phyloP scores from a whole-genome alignment of 2,797 vertebrate genomes.

The Brotogeris chrysoptera region DNA sequence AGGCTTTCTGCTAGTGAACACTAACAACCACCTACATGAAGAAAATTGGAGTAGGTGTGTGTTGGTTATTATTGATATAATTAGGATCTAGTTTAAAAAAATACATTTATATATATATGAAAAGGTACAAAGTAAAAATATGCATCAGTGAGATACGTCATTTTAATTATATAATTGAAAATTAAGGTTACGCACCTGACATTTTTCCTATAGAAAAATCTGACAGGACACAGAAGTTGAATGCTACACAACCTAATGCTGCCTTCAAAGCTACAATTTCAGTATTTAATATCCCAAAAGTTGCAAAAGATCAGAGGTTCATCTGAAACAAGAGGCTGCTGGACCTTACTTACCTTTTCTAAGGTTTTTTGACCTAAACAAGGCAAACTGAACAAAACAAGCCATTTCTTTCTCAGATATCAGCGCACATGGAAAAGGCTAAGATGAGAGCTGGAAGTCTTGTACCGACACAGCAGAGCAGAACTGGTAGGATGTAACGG shows the following conservation, averaged over 20 bases:
- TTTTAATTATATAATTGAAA: not conserved
- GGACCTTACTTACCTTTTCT: not conserved
- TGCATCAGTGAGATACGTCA: not conserved
- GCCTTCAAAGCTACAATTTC: not conserved
- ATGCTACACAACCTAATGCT: not conserved
- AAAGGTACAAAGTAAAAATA: not conserved
- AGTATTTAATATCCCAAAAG: not conserved
- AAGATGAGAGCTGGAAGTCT: not conserved
- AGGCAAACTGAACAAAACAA: not conserved
- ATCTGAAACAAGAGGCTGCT: not conserved
- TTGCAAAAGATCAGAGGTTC: not conserved
- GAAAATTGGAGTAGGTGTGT: constrained; percentile 25
- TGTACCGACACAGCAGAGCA: not conserved
- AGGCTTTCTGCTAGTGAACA: not conserved
- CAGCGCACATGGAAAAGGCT: not conserved
- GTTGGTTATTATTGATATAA: constrained; percentile 25
- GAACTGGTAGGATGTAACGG: not conserved
- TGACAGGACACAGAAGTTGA: not conserved
- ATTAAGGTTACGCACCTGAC: not conserved
- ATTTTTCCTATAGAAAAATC: not conserved
- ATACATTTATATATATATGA: not conserved
- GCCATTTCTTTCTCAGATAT: not conserved
- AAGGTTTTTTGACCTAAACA: not conserved
- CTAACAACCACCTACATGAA: constrained; percentile 36
- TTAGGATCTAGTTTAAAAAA: not conserved